phyloP scores from a whole-genome alignment of 2,888 invertebrate species.

The Amphipoea oculea region DNA sequence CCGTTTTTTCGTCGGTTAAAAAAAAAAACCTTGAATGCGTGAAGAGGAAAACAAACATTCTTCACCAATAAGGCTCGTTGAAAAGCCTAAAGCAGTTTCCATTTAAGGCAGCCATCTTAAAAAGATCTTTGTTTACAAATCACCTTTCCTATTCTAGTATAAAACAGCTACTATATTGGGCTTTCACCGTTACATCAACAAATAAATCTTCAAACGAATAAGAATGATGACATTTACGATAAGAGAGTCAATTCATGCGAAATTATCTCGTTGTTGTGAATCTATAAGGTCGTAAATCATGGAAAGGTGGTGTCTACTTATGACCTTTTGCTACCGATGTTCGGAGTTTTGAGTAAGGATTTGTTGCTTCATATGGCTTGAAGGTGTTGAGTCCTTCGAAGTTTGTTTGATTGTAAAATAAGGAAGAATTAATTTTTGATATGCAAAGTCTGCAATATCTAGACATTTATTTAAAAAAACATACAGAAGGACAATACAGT shows the following conservation, averaged over 20 bases:
- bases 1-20: too few species aligned
- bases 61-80: constrained; percentile 2
- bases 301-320: constrained; percentile 30
- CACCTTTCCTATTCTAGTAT: not conserved
- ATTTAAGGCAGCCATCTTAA: not conserved
- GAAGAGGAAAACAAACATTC: constrained; percentile 9
- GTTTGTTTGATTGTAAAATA: not conserved
- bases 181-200: constrained; percentile 52
- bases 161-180: constrained; percentile 30
- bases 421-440: not conserved
- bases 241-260: constrained; percentile 42
- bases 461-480: not conserved
- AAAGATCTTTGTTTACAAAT: constrained; percentile 38
- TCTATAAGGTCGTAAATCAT: constrained; percentile 54
- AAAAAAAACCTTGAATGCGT: not conserved
- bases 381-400: not conserved
- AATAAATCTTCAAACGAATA: constrained; percentile 40
- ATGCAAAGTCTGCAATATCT: not conserved
- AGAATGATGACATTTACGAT: constrained; percentile 57
- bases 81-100: constrained; percentile 30
- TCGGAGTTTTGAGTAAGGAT: constrained; percentile 32
- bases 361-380: constrained; percentile 35
- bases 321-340: constrained; percentile 52
- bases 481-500: not conserved
- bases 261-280: constrained; percentile 48